Evolutionary conservation across 2,797 vertebrate genomes (phyloP).

Genomic region (Lepus townsendii): DNA sequence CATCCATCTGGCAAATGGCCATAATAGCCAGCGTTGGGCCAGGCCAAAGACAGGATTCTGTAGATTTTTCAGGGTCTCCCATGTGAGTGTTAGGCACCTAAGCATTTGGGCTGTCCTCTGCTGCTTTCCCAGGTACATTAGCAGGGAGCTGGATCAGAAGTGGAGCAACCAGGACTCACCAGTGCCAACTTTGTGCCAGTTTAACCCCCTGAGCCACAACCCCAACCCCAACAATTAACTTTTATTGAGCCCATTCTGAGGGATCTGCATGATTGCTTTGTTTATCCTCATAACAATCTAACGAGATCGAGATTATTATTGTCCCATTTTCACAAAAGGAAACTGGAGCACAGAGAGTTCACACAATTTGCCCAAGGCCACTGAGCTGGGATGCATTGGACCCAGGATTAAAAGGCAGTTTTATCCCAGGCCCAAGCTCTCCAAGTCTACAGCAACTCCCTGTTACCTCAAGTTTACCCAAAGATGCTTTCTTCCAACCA

Average conservation of each 20-base stretch:
- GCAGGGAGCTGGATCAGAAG: no score
- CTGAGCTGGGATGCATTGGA: background rate
- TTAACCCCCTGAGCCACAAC: no score
- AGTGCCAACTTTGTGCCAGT: no score
- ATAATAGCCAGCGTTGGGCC: no score
- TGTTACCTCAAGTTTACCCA: conserved; percentile 68
- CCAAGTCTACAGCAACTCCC: background rate
- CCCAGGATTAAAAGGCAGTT: background rate
- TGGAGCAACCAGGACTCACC: no score
- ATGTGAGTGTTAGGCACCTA: no score
- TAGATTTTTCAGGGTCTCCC: no score
- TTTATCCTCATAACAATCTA: background rate
- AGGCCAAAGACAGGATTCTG: no score
- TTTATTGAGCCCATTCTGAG: background rate
- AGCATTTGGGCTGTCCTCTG: no score
- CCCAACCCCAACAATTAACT: background rate
- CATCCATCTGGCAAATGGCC: no score
- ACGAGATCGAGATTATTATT: background rate
- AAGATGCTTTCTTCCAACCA: background rate
- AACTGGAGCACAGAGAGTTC: background rate
- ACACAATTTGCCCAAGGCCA: background rate
- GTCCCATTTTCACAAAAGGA: background rate
- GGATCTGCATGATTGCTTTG: background rate
- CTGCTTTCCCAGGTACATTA: no score
- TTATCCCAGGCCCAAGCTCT: background rate